Evolutionary conservation across 2,797 vertebrate species (phyloP).

Genomic region (Cossypha niveicapilla): DNA sequence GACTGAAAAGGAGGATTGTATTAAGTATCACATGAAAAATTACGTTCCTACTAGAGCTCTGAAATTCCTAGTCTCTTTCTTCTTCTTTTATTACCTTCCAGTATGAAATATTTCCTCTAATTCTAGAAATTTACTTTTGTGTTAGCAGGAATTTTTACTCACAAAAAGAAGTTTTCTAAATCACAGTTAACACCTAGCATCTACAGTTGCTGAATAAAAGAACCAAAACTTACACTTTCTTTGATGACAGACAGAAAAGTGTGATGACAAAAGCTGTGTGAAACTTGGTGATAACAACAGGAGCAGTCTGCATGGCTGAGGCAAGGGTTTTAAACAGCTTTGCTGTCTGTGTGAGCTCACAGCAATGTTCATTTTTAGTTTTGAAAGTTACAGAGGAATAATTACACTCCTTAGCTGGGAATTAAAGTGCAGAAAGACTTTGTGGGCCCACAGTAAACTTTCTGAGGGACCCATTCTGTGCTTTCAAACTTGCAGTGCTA

Average conservation of each 20-base stretch:
- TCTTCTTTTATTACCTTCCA: background rate
- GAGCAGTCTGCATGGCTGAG: background rate
- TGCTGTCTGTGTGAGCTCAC: background rate
- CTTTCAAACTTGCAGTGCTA: background rate
- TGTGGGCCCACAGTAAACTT: background rate
- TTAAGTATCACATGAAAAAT: background rate
- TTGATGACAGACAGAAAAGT: slow-evolving; percentile 12
- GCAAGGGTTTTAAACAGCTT: background rate
- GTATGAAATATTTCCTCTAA: background rate
- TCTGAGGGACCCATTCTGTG: background rate
- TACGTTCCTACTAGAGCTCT: background rate
- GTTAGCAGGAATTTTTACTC: background rate
- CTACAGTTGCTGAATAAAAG: background rate
- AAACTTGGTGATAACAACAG: background rate
- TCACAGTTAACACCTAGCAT: background rate
- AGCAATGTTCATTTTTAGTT: background rate
- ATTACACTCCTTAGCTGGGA: background rate
- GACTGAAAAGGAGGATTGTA: background rate
- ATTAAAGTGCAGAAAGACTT: background rate
- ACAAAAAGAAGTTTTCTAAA: background rate
- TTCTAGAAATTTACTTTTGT: background rate
- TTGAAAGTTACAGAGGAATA: background rate
- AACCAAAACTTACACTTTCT: background rate
- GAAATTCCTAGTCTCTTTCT: background rate
- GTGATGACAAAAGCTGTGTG: slow-evolving; percentile 5